Evolutionary conservation across 2,113 vertebrate species (phyloP).

Genomic region (Pardalotus punctatus): DNA sequence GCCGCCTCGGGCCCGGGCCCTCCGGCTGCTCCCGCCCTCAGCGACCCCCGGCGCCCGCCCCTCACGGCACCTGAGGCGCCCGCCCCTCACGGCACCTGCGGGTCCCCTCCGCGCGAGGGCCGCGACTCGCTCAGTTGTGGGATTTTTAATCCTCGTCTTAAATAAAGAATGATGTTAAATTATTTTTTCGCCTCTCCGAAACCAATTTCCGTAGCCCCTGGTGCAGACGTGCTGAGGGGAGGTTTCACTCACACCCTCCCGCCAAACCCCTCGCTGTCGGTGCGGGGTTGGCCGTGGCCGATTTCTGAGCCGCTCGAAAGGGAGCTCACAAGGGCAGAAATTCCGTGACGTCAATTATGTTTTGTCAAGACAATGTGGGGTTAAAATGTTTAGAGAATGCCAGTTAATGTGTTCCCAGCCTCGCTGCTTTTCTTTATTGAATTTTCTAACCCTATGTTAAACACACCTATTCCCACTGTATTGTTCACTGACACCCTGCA

Average conservation of each 20-base stretch:
- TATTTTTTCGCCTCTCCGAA: not conserved
- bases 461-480: not conserved
- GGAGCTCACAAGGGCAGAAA: not conserved
- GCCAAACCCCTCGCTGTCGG: not conserved
- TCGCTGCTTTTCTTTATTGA: not conserved
- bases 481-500: not conserved
- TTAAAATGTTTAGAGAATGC: not conserved
- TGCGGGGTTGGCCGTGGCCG: not conserved
- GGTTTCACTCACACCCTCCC: fast-evolving
- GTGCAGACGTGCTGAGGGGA: not conserved
- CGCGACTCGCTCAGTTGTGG: fast-evolving
- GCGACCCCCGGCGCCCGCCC: too few species aligned
- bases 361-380: not conserved
- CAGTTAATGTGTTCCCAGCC: not conserved
- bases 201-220: not conserved
- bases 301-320: not conserved
- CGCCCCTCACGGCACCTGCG: too few species aligned
- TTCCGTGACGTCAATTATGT: not conserved
- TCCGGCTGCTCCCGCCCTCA: too few species aligned
- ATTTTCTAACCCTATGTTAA: not conserved
- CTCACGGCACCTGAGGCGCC: too few species aligned
- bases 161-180: not conserved
- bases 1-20: too few species aligned
- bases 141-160: not conserved
- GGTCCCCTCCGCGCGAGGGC: too few species aligned